Base-by-base conservation (phyloP, 2,113 vertebrate species). In the Perognathus longimembris region DNA sequence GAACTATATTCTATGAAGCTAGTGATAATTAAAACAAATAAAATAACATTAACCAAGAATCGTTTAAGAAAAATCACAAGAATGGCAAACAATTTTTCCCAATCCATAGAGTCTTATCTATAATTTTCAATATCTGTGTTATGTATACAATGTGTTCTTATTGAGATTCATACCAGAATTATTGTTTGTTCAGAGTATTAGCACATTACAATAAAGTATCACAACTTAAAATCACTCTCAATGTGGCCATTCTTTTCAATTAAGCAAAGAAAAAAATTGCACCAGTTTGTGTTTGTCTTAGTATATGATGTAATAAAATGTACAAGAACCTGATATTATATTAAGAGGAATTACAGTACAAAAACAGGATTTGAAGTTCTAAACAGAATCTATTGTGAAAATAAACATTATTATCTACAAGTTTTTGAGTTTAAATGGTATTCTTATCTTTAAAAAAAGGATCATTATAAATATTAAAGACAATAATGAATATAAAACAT, bases 231-330 rank as follows among this genome's bases (percentile, higher is more conserved):
- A 88, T 38, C 5, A 71, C 5, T 87, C 21, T 93, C 64, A 87
- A 42, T 45, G 36, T 40, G 12, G 7, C 9, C 2, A 57, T 74
- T 54, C 63, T 81, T 77, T 91, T 92, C 40, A 82, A 50, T 89
- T 67, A 90, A 86, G 73, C 85, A 78, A 93, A 80, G 74, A 90
- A 77, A 40, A n/a, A 59, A 64, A 45, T 95, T 89, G 40, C 3
- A 66, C 54, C 34, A 73, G 34, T 3, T 93, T 89, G 10, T 73
- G 73, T 5, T 84, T 80, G 70, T 45, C 32, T 92, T 77, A 70
- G 7, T n/a, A 45, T 90, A 67, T 66, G 1, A 26, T 83, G 6
- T 38, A 2, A 42, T 69, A 70, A 66, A 93, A 75, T 40, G 1
- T 61, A 73, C 32, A 77, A 50, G 24, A 18, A n/a, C 45, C n/a